Evolutionary conservation across 1,140 invertebrate genomes (phyloP), one percentile per base, ranked within the genome.

Genomic region (Lepeophtheirus salmonis): DNA sequence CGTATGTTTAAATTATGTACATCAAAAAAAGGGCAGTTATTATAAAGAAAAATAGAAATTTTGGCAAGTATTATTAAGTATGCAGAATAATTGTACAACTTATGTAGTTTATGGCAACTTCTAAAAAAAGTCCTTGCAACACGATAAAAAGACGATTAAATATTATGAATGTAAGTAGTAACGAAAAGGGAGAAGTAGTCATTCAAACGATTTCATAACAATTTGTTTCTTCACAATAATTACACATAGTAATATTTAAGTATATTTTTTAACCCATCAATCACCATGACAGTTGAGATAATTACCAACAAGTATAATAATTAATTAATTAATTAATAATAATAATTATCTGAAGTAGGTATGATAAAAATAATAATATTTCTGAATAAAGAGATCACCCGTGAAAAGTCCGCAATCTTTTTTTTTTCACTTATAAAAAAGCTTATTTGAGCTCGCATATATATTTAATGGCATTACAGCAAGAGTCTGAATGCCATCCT

Each of bases 401-500:
- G 30, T 41, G 30, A 41, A n/a, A 41, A 41, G 30, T 41, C 30
- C 30, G 30, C n/a, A 41, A 41, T 41, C 30, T 41, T 41, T 41
- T 41, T 41, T 41, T 6, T 10, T n/a, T n/a, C 49, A 13, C 52
- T 21, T 2, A 3, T 10, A 13, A 24, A 2, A n/a, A 4, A 20
- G 52, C 20, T 20, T 21, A 21, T 54, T 24, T 21, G 13, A 20
- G 18, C 52, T 57, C 55, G 21, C 55, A 57, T 17, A 57, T 41
- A 23, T 23, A 57, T 25, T 21, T 14, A 25, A 57, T 57, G 55
- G 20, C 26, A 23, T 57, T 57, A 23, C 55, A 57, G 21, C 55
- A 57, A 3, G 55, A 57, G 25, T 57, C 55, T 25, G 55, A 57
- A 41, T 57, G 55, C 55, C 55, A 57, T 3, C 55, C 55, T 48